phyloP scores from a whole-genome alignment of 2,888 invertebrate species.

The Adelphocoris suturalis region DNA sequence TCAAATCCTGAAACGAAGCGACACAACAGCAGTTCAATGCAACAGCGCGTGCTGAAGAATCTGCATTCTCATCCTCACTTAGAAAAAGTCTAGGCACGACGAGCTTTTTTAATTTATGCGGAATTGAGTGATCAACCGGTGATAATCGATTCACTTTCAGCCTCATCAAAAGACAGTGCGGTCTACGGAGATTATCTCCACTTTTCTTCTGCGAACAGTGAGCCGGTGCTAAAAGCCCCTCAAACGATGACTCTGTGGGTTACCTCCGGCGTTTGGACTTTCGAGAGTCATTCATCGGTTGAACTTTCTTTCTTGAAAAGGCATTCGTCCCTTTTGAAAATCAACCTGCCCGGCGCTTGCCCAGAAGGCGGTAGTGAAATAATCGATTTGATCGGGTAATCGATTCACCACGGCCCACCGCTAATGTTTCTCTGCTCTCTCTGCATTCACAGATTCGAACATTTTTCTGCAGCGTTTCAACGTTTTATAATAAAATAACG shows the following conservation, averaged over 20 bases:
- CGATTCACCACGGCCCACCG: neutral
- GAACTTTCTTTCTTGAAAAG: slow-evolving; percentile 20
- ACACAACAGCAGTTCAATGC: too few species aligned
- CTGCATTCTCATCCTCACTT: too few species aligned
- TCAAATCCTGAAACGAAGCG: too few species aligned
- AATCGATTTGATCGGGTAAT: slow-evolving; percentile 9
- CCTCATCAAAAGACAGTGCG: slow-evolving; percentile 2
- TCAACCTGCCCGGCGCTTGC: neutral
- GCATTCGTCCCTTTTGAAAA: too few species aligned
- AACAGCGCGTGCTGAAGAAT: too few species aligned
- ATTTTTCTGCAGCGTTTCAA: neutral
- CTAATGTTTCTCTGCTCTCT: neutral
- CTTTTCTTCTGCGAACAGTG: slow-evolving; percentile 12
- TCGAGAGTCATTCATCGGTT: slow-evolving; percentile 16
- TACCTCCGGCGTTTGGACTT: neutral
- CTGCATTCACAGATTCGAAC: neutral
- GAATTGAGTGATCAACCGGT: neutral
- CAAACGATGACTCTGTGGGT: neutral
- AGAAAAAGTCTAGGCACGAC: too few species aligned
- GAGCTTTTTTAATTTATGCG: slow-evolving; percentile 1
- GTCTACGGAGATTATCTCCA: neutral
- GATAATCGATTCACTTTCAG: neutral
- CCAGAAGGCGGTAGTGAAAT: neutral
- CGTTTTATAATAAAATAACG: slow-evolving; percentile 8
- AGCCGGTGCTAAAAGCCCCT: neutral